Evolutionary conservation across 2,113 vertebrate species (phyloP), one percentile per base, ranked within the genome.

Genomic region (Mirza zaza): DNA sequence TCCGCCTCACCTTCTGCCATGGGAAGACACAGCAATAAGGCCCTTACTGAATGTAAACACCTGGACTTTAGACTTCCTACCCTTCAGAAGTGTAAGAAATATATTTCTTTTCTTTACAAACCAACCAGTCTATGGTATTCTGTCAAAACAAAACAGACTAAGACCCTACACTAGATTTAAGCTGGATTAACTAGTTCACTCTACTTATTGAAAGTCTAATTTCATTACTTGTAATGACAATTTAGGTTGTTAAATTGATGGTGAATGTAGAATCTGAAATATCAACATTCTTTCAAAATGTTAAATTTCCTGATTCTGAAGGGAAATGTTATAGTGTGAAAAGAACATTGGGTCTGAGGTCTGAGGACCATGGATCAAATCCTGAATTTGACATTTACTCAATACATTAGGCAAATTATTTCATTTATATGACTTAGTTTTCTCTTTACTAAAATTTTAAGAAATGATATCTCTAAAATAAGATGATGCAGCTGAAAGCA

Each of bases 251-350:
- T 91, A 96, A 95, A 92, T 80, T 84, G 77, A 23, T 50, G 90
- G 32, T n/a, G 42, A 95, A 92, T 75, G 25, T 36, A 94, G 57
- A 95, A 94, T 57, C 70, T 94, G 23, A 95, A 96, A 94, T 96
- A 94, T 80, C 75, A 96, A 96, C 68, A 57, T 89, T 86, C 32
- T 95, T 97, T 90, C 27, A 95, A 91, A 97, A 93, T 91, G 71
- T 77, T 95, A 96, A 95, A 85, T 93, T 90, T 96, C 20, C 59
- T 21, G 9, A 63, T 93, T 77, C 77, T 93, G 65, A 96, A 84
- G 15, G 70, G n/a, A 81, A 96, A 70, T 80, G 75, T 39, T 82
- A 67, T 50, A 63, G 14, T 84, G 15, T 94, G 34, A 87, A 96
- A 93, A 93, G 81, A 94, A 93, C 52, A 23, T 65, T 32, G 55